Evolutionary conservation across 2,888 invertebrate species (phyloP).

Genomic region (Mamestra brassicae): DNA sequence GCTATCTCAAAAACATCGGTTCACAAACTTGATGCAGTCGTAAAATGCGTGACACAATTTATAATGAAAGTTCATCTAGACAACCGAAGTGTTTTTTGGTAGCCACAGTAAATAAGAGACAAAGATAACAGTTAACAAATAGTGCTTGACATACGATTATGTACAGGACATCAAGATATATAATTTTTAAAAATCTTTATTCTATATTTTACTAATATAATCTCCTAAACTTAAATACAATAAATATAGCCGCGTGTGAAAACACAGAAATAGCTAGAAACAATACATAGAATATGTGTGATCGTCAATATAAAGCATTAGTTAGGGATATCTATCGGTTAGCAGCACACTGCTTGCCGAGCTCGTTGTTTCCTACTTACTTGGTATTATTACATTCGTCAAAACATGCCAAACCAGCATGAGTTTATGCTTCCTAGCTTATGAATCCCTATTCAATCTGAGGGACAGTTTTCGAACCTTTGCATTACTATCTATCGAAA

Average conservation of each 20-base stretch:
- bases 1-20: too few species aligned
- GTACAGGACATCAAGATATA: background rate
- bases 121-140: background rate
- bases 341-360: background rate
- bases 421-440: background rate
- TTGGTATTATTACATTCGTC: constrained; percentile 1
- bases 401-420: background rate
- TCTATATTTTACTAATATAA: constrained; percentile 31
- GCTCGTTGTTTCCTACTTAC: background rate
- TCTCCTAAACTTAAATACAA: constrained; percentile 53
- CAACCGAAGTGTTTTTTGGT: background rate
- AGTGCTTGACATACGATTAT: background rate
- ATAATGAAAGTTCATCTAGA: background rate
- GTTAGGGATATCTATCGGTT: background rate
- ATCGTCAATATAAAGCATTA: background rate
- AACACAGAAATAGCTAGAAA: constrained; percentile 13
- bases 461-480: background rate
- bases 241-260: constrained; percentile 18
- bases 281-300: background rate
- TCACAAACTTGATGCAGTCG: background rate
- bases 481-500: background rate
- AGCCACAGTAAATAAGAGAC: background rate
- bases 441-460: background rate
- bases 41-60: background rate
- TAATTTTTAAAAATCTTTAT: constrained; percentile 10